Evolutionary conservation across 2,797 vertebrate genomes (phyloP), one percentile per base, ranked within the genome.

Genomic region (Notoglanidium macrostoma): DNA sequence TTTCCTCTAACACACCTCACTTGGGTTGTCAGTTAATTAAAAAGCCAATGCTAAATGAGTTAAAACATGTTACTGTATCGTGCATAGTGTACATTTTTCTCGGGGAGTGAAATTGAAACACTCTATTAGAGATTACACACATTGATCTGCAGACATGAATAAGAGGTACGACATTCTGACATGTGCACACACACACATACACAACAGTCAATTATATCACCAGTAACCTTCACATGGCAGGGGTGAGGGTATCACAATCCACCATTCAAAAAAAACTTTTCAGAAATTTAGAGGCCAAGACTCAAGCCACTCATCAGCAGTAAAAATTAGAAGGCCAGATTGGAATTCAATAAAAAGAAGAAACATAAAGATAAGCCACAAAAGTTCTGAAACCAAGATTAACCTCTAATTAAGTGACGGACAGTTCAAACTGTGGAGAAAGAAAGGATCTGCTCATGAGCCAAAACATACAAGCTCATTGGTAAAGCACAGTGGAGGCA

Each of bases 141-240:
- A 51, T 12, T 15, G 44, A 76, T 14, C 73, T 21, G n/a, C 51
- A n/a, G 73, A 40, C 12, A 74, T 49, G 72, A 44, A 5, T n/a
- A 14, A 74, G 44, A 74, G 44, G 23, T 21, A 73, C n/a, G 23
- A 94, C 94, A 96, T 96, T 40, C 15, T 70, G 67, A 68, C 65
- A 68, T 1, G 1, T n/a, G 29, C 7, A 65, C 17, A 19, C 15
- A 57, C 55, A 55, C 57, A 61, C 21, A 61, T 21, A 61, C n/a
- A 29, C n/a, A 70, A 23, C 9, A 73, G 21, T 5, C 40, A 46
- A 0, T 73, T 3, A 26, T 9, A 73, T 46, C 40, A 70, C 6
- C 14, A 72, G 8, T 35, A 72, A 21, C 68, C 15, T 44, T 1
- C 19, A 70, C 35, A 44, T 19, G 19, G 35, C 68, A 40, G 35